Percentiles rank a stretch among this genome's conserved stretches.
Evolutionary conservation across 1,140 invertebrate genomes (phyloP).

Genomic region (Microplitis demolitor): DNA sequence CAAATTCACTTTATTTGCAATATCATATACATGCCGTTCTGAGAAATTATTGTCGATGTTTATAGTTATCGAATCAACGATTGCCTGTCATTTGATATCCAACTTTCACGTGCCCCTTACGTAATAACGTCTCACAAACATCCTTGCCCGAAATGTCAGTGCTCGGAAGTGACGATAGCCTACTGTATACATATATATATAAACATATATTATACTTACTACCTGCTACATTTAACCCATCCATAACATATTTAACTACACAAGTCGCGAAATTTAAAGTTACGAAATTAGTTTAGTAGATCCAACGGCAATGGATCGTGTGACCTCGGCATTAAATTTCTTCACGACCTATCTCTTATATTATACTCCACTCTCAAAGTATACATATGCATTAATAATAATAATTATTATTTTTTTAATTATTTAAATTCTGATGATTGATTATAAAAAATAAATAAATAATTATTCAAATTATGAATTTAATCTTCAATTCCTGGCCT

Average conservation of each 20-base stretch:
- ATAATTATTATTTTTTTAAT: neutral
- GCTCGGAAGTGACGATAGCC: conserved; percentile 7
- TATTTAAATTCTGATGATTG: neutral
- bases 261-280: neutral
- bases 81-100: neutral
- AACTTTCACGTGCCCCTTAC: conserved; percentile 1
- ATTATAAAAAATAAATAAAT: too few species aligned
- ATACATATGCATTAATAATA: neutral
- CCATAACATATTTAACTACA: neutral
- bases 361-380: neutral
- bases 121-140: neutral
- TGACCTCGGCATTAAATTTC: conserved; percentile 27
- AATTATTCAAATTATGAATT: too few species aligned
- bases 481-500: too few species aligned
- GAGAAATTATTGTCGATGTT: neutral
- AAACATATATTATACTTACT: too few species aligned
- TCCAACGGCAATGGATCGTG: conserved; percentile 5
- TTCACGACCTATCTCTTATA: conserved; percentile 16
- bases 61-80: neutral
- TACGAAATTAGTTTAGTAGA: conserved; percentile 16
- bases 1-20: too few species aligned
- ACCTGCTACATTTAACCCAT: neutral
- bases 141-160: conserved; percentile 11
- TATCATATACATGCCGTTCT: neutral
- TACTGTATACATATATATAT: neutral